phyloP scores from a whole-genome alignment of 30 jellyfish, hydroid and myxozoan genomes.

The Hydractinia echinata region DNA sequence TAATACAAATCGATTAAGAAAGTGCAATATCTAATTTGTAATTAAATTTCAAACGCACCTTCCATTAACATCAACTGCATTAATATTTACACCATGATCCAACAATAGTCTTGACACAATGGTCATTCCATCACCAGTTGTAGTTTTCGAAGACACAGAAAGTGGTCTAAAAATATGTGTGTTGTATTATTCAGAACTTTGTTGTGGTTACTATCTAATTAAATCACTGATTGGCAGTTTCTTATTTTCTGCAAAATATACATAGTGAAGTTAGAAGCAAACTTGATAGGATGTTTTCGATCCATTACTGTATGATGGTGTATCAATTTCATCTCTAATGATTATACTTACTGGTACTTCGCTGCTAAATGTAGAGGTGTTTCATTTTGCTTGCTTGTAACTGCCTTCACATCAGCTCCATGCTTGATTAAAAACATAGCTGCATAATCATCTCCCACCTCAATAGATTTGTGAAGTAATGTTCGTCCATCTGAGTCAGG shows the following conservation, averaged over 20 bases:
- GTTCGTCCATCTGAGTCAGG: constrained; percentile 70
- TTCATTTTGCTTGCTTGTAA: constrained; percentile 36
- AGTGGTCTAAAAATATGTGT: not conserved
- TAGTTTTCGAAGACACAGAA: constrained; percentile 26
- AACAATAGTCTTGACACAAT: constrained; percentile 50
- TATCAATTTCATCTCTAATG: too few relatives aligned
- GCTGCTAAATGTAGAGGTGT: constrained; percentile 84
- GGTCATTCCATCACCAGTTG: constrained; percentile 77
- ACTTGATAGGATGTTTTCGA: too few relatives aligned
- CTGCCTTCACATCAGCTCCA: constrained; percentile 83
- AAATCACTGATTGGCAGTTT: too few relatives aligned
- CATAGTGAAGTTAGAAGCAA: too few relatives aligned
- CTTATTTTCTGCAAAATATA: too few relatives aligned
- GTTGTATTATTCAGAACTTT: not conserved
- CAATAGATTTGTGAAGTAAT: constrained; percentile 56
- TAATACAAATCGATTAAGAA: constrained; percentile 9
- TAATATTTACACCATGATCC: constrained; percentile 19
- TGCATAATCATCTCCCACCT: constrained; percentile 80
- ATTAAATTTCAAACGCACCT: constrained; percentile 5
- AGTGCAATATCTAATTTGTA: not conserved
- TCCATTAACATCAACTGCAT: constrained; percentile 26
- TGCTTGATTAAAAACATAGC: constrained; percentile 70
- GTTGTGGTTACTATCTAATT: too few relatives aligned
- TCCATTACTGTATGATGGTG: too few relatives aligned
- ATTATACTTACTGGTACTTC: constrained; percentile 55